phyloP scores from a whole-genome alignment of 2,888 invertebrate species.

The Bedellia somnulentella region DNA sequence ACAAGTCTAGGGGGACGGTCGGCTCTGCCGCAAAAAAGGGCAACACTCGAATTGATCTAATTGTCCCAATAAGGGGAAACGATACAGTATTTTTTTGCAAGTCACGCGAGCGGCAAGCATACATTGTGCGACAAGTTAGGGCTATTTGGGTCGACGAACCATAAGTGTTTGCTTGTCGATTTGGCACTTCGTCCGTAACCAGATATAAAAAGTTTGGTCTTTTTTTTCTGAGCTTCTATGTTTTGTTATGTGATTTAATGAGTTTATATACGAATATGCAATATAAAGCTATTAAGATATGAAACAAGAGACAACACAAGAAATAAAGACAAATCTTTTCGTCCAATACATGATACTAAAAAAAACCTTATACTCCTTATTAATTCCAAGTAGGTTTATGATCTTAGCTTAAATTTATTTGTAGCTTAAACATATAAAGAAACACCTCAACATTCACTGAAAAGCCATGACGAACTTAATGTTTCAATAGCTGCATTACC shows the following conservation, averaged over 20 bases:
- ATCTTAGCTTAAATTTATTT: too few relatives aligned
- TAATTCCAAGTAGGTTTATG: too few relatives aligned
- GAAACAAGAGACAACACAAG: not conserved
- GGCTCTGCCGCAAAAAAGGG: slow-evolving; percentile 3
- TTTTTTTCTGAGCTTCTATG: too few relatives aligned
- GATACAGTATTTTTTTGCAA: slow-evolving; percentile 23
- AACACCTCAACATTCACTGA: too few relatives aligned
- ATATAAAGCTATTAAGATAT: not conserved
- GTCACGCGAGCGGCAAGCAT: slow-evolving; percentile 26
- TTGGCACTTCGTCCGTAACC: too few relatives aligned
- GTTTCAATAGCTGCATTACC: too few relatives aligned
- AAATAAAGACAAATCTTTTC: not conserved
- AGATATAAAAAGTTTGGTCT: too few relatives aligned
- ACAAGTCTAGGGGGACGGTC: not conserved
- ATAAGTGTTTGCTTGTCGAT: slow-evolving; percentile 30
- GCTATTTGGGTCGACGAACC: slow-evolving; percentile 26
- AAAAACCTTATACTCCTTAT: too few relatives aligned
- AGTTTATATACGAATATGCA: not conserved
- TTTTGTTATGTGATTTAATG: not conserved
- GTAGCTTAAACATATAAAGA: too few relatives aligned
- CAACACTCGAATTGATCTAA: slow-evolving; percentile 4
- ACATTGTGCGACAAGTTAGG: slow-evolving; percentile 27
- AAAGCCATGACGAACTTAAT: too few relatives aligned
- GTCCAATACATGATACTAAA: too few relatives aligned
- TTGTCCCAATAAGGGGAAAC: slow-evolving; percentile 9